Conservation (phyloP, 1,140 invertebrate species). For the Caenorhabditis inopinata region DNA sequence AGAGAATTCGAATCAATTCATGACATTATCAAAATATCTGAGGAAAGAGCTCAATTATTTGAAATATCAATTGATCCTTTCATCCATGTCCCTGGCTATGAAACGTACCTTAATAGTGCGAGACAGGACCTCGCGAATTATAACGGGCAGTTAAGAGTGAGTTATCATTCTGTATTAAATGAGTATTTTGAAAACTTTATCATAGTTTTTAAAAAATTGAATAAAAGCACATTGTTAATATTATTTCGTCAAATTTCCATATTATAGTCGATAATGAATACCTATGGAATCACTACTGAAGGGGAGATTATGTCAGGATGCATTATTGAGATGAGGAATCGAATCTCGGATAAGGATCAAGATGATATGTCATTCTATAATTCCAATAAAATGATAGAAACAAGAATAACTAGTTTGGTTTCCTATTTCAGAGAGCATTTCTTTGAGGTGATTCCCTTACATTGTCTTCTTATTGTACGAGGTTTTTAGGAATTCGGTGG, state of each 20-base stretch:
- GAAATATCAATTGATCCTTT: constrained; percentile 43
- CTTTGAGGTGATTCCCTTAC: constrained; percentile 29
- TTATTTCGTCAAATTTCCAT: neutral
- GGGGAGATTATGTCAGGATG: constrained; percentile 51
- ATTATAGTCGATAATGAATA: constrained; percentile 40
- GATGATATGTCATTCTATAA: constrained; percentile 45
- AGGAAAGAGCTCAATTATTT: constrained; percentile 40
- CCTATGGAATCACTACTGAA: constrained; percentile 52
- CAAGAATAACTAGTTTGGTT: constrained; percentile 27
- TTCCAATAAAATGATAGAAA: constrained; percentile 47
- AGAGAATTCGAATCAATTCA: constrained; percentile 34
- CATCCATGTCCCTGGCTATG: constrained; percentile 42
- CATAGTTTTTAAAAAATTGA: too few relatives aligned
- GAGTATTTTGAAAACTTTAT: too few relatives aligned
- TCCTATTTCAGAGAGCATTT: constrained; percentile 29
- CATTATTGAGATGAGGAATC: constrained; percentile 43
- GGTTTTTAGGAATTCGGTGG: constrained; percentile 28
- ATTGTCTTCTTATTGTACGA: neutral
- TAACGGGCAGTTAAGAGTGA: constrained; percentile 36
- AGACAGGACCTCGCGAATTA: constrained; percentile 38
- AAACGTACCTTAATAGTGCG: constrained; percentile 46
- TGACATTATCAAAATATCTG: constrained; percentile 16
- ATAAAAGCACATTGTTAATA: too few relatives aligned
- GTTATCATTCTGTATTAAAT: neutral
- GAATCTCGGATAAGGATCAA: constrained; percentile 43